A percentile compares a stretch with the other conserved stretches of the same genome.
phyloP scores from a whole-genome alignment of 2,888 invertebrate species.

The Invenusta paracnida region DNA sequence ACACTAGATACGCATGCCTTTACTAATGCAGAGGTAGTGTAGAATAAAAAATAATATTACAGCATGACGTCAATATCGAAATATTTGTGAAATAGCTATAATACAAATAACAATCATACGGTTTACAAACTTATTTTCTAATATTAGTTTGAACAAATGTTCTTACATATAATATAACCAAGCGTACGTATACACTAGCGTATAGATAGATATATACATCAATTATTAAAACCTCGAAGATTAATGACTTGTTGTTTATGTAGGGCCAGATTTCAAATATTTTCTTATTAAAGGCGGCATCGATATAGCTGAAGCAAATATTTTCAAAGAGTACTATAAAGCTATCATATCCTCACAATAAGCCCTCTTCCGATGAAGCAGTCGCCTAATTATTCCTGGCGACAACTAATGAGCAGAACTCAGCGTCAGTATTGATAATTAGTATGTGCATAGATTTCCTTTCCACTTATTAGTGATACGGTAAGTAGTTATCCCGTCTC shows the following conservation, averaged over 20 bases:
- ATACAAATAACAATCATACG: too few relatives aligned
- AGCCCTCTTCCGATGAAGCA: neutral
- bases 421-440: neutral
- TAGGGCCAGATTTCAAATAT: neutral
- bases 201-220: too few relatives aligned
- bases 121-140: too few relatives aligned
- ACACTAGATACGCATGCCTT: too few relatives aligned
- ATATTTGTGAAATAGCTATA: too few relatives aligned
- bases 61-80: too few relatives aligned
- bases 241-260: too few relatives aligned
- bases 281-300: neutral
- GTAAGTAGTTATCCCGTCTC: neutral
- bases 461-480: neutral
- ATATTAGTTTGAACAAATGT: too few relatives aligned
- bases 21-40: neutral
- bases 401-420: neutral
- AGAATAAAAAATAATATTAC: neutral
- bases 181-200: too few relatives aligned
- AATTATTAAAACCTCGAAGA: too few relatives aligned
- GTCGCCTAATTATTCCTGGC: neutral
- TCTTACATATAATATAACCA: too few relatives aligned
- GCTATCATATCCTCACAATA: neutral
- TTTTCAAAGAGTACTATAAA: neutral
- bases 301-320: neutral
- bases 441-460: neutral